These are phyloP conservation scores for Junco hyemalis DNA, from an alignment of 2,113 vertebrate genomes.

Conservation along the genomic window DNA sequence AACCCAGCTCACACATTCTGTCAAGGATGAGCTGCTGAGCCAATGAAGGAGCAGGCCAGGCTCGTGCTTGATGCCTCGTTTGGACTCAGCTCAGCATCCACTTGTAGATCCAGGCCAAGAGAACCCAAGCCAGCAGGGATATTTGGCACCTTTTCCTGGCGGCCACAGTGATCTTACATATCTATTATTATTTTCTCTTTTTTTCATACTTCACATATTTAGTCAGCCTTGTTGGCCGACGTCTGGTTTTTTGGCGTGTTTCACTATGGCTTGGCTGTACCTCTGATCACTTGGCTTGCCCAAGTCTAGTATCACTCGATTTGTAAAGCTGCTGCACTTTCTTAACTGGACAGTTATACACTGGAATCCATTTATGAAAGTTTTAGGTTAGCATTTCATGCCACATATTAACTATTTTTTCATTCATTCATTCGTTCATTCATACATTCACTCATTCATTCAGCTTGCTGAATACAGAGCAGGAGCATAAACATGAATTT, in stretches of 20 bases:
- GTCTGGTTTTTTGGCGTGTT: conserved; percentile 2
- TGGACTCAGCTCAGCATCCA: not conserved
- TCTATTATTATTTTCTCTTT: conserved; percentile 42
- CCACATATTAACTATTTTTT: not conserved
- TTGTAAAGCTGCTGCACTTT: conserved; percentile 19
- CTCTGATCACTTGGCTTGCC: not conserved
- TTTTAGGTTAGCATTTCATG: not conserved
- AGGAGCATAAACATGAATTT: not conserved
- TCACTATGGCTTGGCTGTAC: conserved; percentile 27
- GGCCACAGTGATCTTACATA: not conserved
- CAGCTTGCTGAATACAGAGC: not conserved
- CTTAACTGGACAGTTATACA: conserved; percentile 4
- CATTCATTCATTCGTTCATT: not conserved
- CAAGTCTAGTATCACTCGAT: not conserved
- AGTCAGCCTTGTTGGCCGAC: conserved; percentile 20
- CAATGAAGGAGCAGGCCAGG: not conserved
- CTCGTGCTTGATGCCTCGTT: not conserved
- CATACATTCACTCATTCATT: not conserved
- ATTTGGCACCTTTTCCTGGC: conserved; percentile 32
- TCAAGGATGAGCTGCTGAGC: not conserved
- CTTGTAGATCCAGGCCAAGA: not conserved
- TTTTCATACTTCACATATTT: conserved; percentile 7
- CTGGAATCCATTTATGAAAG: not conserved
- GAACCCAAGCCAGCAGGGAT: not conserved
- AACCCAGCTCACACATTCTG: not conserved